Evolutionary conservation across 2,888 invertebrate genomes (phyloP).

Genomic region (Sarcophaga variegata): DNA sequence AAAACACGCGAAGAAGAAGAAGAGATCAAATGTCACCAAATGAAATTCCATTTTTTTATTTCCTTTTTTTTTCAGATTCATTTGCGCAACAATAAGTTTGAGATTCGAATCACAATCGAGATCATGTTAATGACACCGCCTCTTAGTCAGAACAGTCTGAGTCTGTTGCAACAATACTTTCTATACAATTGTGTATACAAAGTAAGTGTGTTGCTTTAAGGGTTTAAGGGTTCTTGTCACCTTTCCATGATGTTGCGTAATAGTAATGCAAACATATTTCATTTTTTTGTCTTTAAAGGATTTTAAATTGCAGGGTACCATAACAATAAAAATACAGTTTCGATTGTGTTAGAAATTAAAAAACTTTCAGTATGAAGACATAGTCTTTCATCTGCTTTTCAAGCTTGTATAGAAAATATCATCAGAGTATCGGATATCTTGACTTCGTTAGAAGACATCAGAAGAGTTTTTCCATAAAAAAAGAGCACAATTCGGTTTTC

Average conservation of each 20-base stretch:
- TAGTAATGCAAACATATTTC: background rate
- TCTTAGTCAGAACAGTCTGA: constrained; percentile 13
- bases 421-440: too few species aligned
- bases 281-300: too few species aligned
- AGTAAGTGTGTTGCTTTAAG: background rate
- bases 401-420: too few species aligned
- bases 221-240: constrained; percentile 9
- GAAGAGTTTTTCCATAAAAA: too few species aligned
- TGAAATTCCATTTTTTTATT: constrained; percentile 3
- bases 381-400: too few species aligned
- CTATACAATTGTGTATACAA: background rate
- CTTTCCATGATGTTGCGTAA: background rate
- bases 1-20: constrained; percentile 8
- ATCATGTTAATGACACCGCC: constrained; percentile 63
- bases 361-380: too few species aligned
- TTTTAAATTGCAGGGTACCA: constrained; percentile 27
- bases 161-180: background rate
- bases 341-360: too few species aligned
- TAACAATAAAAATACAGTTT: background rate
- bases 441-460: too few species aligned
- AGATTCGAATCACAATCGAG: constrained; percentile 11
- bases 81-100: constrained; percentile 24
- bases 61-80: constrained; percentile 9
- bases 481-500: too few species aligned
- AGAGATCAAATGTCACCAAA: constrained; percentile 48